A percentile compares a stretch with the other conserved stretches of the same genome.
Conservation (phyloP, 1,140 invertebrate genomes). For the Portunus trituberculatus region DNA sequence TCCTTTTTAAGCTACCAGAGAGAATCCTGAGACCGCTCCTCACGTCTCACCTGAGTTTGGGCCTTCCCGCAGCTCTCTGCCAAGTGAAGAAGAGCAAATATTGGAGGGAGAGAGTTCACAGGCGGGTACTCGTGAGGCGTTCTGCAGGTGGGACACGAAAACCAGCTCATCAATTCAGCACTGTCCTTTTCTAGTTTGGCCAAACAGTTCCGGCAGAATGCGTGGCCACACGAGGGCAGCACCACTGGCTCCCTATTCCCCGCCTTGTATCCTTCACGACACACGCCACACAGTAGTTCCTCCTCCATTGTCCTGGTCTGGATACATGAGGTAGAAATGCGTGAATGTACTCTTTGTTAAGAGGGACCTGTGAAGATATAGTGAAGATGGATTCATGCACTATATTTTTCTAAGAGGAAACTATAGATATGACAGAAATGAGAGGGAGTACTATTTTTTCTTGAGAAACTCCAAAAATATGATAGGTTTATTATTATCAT, state of each 20-base stretch:
- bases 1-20: not conserved
- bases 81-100: conserved; percentile 40
- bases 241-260: conserved; percentile 46
- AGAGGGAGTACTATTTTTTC: too few relatives aligned
- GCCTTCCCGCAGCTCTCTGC: not conserved
- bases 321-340: not conserved
- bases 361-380: too few relatives aligned
- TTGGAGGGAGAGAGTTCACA: not conserved
- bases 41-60: not conserved
- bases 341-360: too few relatives aligned
- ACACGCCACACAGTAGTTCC: conserved; percentile 34
- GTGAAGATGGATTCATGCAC: too few relatives aligned
- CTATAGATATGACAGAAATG: too few relatives aligned
- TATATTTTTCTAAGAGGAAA: too few relatives aligned
- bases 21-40: not conserved
- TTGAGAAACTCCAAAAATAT: too few relatives aligned
- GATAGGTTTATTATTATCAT: too few relatives aligned
- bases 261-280: conserved; percentile 12
- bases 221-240: conserved; percentile 57
- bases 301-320: conserved; percentile 33
- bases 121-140: not conserved
- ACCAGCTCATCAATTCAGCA: not conserved
- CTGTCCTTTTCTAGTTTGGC: not conserved
- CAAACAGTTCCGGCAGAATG: conserved; percentile 60
- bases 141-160: conserved; percentile 59